These are phyloP conservation scores for Ariopsis seemanni DNA, from an alignment of 2,113 vertebrate species.

Conservation along the genomic window DNA sequence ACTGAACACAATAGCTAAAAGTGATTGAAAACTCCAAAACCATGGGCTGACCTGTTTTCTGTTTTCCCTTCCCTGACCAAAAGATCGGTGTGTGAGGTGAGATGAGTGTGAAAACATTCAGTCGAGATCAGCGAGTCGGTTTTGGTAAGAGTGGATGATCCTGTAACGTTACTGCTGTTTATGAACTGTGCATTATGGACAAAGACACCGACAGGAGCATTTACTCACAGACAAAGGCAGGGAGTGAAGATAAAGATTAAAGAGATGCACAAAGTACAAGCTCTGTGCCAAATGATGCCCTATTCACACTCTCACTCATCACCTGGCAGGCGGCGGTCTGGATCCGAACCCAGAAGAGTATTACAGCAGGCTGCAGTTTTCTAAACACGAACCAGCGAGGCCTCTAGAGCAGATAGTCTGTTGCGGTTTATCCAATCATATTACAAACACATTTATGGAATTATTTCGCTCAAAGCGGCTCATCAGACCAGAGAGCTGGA, in stretches of 20 bases:
- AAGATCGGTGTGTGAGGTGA: background rate
- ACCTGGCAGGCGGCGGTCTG: background rate
- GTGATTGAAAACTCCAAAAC: background rate
- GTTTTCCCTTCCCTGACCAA: background rate
- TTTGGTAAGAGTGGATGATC: slow-evolving; percentile 29
- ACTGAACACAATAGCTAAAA: background rate
- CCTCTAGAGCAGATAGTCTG: background rate
- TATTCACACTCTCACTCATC: background rate
- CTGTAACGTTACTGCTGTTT: slow-evolving; percentile 46
- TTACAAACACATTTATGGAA: background rate
- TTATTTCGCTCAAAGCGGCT: background rate
- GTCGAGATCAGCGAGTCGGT: background rate
- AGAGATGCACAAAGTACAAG: background rate
- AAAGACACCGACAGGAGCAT: slow-evolving; percentile 12
- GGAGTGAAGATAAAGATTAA: background rate
- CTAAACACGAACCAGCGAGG: background rate
- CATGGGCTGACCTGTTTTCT: background rate
- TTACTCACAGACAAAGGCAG: slow-evolving; percentile 17
- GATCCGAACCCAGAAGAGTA: background rate
- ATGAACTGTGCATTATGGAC: slow-evolving; percentile 48
- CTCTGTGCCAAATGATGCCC: background rate
- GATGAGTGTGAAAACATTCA: background rate
- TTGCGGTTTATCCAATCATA: background rate
- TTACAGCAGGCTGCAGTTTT: background rate
- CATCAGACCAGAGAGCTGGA: background rate